These are phyloP conservation scores for Aethina tumida DNA, from an alignment of 1,140 invertebrate genomes.

Conservation along the genomic window DNA sequence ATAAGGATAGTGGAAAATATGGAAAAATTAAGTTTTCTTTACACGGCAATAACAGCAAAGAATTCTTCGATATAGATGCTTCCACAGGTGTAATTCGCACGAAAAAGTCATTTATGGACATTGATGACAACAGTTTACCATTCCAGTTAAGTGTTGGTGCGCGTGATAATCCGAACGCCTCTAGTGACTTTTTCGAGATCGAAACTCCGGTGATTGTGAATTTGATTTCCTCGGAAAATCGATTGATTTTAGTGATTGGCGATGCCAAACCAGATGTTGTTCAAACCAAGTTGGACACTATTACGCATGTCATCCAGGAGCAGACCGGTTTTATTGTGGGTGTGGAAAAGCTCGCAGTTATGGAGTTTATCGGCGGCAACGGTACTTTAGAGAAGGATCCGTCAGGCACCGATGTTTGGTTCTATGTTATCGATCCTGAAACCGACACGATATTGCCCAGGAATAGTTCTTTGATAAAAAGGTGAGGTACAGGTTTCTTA, in stretches of 20 bases:
- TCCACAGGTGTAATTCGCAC: conserved; percentile 65
- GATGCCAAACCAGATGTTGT: conserved; percentile 63
- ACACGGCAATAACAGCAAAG: conserved; percentile 46
- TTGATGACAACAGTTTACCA: conserved; percentile 52
- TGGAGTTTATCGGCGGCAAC: conserved; percentile 58
- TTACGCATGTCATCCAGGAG: conserved; percentile 62
- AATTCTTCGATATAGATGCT: conserved; percentile 64
- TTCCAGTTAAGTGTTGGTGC: conserved; percentile 65
- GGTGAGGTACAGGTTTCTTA: conserved; percentile 49
- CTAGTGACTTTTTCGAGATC: conserved; percentile 48
- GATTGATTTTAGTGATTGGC: conserved; percentile 67
- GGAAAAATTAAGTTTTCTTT: conserved; percentile 66
- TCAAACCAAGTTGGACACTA: conserved; percentile 49
- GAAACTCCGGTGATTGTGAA: conserved; percentile 46
- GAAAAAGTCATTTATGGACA: conserved; percentile 56
- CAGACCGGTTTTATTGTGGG: conserved; percentile 64
- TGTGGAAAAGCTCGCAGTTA: conserved; percentile 63
- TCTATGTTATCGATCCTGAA: conserved; percentile 72
- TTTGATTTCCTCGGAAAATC: conserved; percentile 54
- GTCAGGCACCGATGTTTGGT: conserved; percentile 75
- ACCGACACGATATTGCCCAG: conserved; percentile 62
- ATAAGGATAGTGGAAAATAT: conserved; percentile 71
- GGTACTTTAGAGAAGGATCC: conserved; percentile 62
- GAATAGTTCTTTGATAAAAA: conserved; percentile 58
- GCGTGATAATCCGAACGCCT: conserved; percentile 59